phyloP scores from a whole-genome alignment of 2,888 invertebrate genomes.

The Holacanthella duospinosa region DNA sequence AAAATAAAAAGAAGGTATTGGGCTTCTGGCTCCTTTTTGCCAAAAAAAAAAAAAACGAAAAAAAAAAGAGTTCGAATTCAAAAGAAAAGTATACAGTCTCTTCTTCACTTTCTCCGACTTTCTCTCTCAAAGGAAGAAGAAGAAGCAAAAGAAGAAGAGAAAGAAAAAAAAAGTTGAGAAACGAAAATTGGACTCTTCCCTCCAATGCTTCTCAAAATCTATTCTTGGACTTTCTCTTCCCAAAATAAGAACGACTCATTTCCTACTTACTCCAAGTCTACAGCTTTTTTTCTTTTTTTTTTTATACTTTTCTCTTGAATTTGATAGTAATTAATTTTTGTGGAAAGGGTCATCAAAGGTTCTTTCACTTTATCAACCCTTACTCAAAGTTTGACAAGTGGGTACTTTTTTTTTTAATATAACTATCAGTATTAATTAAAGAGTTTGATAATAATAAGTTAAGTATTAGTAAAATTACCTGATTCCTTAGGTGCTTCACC shows the following conservation, averaged over 20 bases:
- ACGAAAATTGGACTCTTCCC: neutral
- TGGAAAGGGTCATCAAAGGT: neutral
- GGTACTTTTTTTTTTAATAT: too few relatives aligned
- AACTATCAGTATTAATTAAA: too few relatives aligned
- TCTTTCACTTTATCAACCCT: neutral
- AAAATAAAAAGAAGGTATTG: too few relatives aligned
- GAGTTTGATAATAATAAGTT: too few relatives aligned
- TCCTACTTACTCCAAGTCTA: too few relatives aligned
- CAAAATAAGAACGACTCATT: too few relatives aligned
- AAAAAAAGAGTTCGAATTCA: neutral
- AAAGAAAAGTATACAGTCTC: too few relatives aligned
- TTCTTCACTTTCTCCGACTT: neutral
- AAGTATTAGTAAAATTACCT: too few relatives aligned
- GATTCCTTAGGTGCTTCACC: conserved; percentile 59
- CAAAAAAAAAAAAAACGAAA: neutral
- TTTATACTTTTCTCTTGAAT: neutral
- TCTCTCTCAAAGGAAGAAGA: neutral
- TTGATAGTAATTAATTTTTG: neutral
- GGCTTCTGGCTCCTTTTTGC: neutral
- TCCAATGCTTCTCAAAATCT: neutral
- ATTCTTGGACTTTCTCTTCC: too few relatives aligned
- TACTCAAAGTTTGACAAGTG: neutral
- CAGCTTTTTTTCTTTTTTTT: neutral
- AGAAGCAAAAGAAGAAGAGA: neutral
- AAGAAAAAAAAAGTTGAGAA: neutral